Base-by-base conservation (phyloP, 2,888 invertebrate species). In the Drosophila melanocephala region DNA sequence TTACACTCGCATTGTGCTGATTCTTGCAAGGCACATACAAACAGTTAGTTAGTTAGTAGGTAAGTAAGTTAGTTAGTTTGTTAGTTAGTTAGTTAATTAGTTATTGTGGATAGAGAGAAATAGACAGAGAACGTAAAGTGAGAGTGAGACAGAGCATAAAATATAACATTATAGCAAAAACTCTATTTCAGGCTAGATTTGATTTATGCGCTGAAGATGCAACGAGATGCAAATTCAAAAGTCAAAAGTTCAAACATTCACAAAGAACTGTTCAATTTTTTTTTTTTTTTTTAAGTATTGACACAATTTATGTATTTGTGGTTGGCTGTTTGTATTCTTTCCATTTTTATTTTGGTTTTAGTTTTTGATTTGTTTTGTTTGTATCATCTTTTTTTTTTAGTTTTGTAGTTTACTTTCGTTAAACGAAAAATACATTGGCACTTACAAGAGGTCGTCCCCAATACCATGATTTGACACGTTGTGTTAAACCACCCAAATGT, bases 371-470 rank as follows among this genome's bases (percentile, higher is more conserved):
- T 14, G 16, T 42, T 61, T 63, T 63, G 47, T 63, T 72, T 79
- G 69, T 75, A 78, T 64, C 53, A 65, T 67, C 50, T 63, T 64
- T 72, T 68, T 57, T 57, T 50, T 66, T 68, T 69, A 73, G 60
- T 78, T 84, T 72, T 59, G 47, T 72, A 55, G 53, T 81, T 84
- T 77, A 78, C 62, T 89, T 84, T 83, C 87, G 82, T 84, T 87
- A 80, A 88, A 92, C 89, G 91, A 91, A 92, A 92, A 92, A 92
- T 92, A 93, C 93, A 93, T 93, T 93, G 94, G 93, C 95, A 97
- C 97, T 97, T 97, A 97, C 97, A 96, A 97, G 97, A 96, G 97
- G 97, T 96, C 97, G 96, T 95, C 97, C 97, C 97, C 97, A 97
- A 96, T 97, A 97, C 97, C 97, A 97, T 95, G 97, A 97, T 96